Percentiles rank a stretch among this genome's conserved stretches.
phyloP scores from a whole-genome alignment of 2,113 vertebrate genomes.

The Gallinago jamesoni region DNA sequence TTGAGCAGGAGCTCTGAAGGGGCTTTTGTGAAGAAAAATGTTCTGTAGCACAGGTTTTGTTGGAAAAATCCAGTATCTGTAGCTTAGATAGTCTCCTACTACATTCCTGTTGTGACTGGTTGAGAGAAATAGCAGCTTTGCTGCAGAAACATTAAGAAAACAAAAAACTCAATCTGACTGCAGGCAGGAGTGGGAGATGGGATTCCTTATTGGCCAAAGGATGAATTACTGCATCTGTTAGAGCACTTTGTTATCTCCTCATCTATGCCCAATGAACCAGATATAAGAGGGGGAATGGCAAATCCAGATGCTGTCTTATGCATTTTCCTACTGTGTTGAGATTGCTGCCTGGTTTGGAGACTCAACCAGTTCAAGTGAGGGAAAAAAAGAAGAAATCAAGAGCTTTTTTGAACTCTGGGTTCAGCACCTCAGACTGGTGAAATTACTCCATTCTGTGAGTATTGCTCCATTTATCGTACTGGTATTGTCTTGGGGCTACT shows the following conservation, averaged over 20 bases:
- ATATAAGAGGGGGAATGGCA: background rate
- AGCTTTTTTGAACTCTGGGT: background rate
- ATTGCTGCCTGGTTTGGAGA: background rate
- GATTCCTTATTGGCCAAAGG: background rate
- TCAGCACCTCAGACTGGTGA: background rate
- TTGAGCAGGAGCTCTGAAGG: background rate
- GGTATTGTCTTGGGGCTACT: background rate
- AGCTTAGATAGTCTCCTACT: background rate
- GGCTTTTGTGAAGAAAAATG: background rate
- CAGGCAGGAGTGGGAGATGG: background rate
- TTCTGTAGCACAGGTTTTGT: background rate
- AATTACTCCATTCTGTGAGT: background rate
- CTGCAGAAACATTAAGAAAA: background rate
- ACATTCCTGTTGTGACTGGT: background rate
- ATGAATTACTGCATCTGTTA: background rate
- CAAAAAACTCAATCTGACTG: background rate
- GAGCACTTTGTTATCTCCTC: background rate
- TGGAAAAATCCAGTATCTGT: background rate
- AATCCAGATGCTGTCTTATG: background rate
- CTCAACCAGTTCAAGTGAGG: background rate
- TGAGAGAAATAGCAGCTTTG: background rate
- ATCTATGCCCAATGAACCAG: background rate
- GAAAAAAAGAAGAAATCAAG: background rate
- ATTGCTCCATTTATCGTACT: background rate
- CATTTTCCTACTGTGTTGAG: background rate